These are phyloP conservation scores for Polyommatus iphigenia DNA, from an alignment of 2,888 invertebrate genomes.

Conservation along the genomic window DNA sequence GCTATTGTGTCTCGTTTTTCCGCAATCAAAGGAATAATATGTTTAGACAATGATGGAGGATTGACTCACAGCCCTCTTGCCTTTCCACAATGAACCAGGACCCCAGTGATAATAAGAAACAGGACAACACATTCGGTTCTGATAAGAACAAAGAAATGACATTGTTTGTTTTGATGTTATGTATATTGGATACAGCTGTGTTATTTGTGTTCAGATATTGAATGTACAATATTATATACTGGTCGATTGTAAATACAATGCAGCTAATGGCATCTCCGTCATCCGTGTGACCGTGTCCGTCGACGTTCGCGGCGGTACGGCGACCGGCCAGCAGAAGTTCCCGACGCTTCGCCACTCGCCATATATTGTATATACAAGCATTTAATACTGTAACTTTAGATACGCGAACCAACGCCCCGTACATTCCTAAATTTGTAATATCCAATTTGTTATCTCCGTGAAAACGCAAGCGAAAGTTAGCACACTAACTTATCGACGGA, in stretches of 20 bases:
- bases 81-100: no score
- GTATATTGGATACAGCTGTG: no score
- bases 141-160: constrained; percentile 24
- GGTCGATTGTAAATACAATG: constrained; percentile 29
- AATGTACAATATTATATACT: no score
- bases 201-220: no score
- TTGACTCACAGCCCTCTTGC: no score
- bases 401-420: not conserved
- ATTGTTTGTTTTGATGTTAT: constrained; percentile 31
- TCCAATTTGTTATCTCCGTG: not conserved
- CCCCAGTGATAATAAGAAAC: not conserved
- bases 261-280: constrained; percentile 28
- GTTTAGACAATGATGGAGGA: no score
- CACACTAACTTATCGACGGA: not conserved
- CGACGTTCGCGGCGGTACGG: constrained; percentile 1
- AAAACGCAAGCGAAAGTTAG: not conserved
- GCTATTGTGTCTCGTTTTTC: no score
- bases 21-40: no score
- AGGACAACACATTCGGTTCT: not conserved
- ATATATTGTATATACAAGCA: not conserved
- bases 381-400: not conserved
- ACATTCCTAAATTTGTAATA: not conserved
- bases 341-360: no score
- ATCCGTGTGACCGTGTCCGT: constrained; percentile 30
- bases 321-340: no score